Evolutionary conservation across 2,113 vertebrate genomes (phyloP), one percentile per base, ranked within the genome.

Genomic region (Tympanuchus pallidicinctus): DNA sequence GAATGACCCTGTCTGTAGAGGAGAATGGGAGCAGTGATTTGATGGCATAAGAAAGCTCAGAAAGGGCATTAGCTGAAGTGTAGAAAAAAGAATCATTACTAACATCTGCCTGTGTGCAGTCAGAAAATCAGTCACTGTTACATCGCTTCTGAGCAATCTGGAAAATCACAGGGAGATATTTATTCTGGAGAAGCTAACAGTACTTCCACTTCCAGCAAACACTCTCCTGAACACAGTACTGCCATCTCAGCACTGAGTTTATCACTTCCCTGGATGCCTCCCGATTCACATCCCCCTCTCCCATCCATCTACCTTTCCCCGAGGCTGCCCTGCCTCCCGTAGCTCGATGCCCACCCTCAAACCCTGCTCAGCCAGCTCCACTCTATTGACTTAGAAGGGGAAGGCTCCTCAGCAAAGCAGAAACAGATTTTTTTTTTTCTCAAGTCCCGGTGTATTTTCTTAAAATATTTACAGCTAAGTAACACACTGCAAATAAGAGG

Each of bases 151-250:
- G n/a, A 66, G 6, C 1, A 2, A 76, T 36, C 3, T 52, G 22
- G 27, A 86, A 85, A 90, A 66, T 48, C 24, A 43, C 11, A 2
- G 2, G 72, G 50, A 12, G 8, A 18, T 15, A 74, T 10, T 5
- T 71, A 77, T 7, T 30, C 27, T 74, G 40, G 92, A 74, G 48
- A 83, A 52, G 52, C 7, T 65, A 43, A 21, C 11, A 40, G 22
- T 38, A 21, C 9, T 28, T 7, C 40, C 61, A 5, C 12, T 85
- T 85, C 36, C 66, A 65, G 34, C 13, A 77, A 81, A 71, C 1
- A 59, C 1, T 11, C 6, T 54, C 16, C 25, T 8, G 20, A 90
- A 69, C 4, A 28, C 8, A 56, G 38, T 0, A 1, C 16, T 42
- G 27, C 21, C 22, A 63, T 48, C 74, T 40, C 47, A 82, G 43